phyloP scores from a whole-genome alignment of 2,113 vertebrate species.

The Siniperca knerii region DNA sequence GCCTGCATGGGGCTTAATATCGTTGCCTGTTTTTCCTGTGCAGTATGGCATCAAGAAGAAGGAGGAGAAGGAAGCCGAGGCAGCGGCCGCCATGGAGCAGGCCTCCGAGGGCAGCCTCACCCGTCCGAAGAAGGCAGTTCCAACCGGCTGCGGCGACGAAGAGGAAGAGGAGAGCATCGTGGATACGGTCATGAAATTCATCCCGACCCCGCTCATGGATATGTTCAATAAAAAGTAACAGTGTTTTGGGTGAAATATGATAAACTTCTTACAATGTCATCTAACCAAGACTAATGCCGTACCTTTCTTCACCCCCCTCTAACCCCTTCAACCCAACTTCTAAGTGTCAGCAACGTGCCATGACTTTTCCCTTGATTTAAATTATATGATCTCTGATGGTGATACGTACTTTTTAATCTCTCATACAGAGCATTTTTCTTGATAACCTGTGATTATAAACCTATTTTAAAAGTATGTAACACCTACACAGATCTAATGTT shows the following conservation, averaged over 20 bases:
- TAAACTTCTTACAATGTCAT: constrained; percentile 57
- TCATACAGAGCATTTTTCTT: neutral
- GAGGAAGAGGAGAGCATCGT: constrained; percentile 97
- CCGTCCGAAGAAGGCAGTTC: constrained; percentile 92
- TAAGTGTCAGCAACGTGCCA: constrained; percentile 50
- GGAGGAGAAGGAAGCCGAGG: constrained; percentile 97
- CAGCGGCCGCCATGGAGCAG: constrained; percentile 94
- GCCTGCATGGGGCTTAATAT: neutral
- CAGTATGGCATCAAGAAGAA: constrained; percentile 99
- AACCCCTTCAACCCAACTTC: constrained; percentile 35
- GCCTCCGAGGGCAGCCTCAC: constrained; percentile 95
- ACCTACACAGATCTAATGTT: constrained; percentile 25
- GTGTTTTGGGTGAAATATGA: constrained; percentile 18
- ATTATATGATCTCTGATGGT: constrained; percentile 38
- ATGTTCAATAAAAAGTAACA: constrained; percentile 98
- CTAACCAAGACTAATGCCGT: constrained; percentile 53
- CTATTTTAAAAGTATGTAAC: constrained; percentile 34
- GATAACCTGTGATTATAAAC: constrained; percentile 14
- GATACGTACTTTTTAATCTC: constrained; percentile 41
- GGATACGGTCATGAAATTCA: constrained; percentile 98
- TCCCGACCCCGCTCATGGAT: constrained; percentile 96
- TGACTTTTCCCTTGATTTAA: constrained; percentile 58
- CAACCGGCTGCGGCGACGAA: constrained; percentile 83
- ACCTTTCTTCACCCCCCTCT: constrained; percentile 29
- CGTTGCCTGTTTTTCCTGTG: neutral